A percentile compares a stretch with the other conserved stretches of the same genome.
These are phyloP conservation scores for Pelecanus crispus DNA, from an alignment of 2,113 vertebrate species.

Conservation along the genomic window DNA sequence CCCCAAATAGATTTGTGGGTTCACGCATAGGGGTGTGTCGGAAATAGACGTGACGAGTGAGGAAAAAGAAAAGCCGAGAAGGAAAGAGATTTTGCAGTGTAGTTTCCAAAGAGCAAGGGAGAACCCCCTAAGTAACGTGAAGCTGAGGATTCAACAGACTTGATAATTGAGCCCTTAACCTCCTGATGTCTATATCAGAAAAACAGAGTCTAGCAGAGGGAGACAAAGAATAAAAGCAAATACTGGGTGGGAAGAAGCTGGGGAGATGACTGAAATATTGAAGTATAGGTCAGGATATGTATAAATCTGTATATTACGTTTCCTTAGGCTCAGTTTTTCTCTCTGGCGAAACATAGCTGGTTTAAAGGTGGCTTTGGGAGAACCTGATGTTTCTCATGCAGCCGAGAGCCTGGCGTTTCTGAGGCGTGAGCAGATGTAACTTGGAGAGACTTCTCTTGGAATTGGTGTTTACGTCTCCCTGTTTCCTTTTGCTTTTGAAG, in stretches of 20 bases:
- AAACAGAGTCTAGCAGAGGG: conserved; percentile 59
- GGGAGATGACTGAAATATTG: conserved; percentile 11
- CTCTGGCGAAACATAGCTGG: conserved; percentile 30
- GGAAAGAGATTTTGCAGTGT: conserved; percentile 41
- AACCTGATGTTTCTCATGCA: conserved; percentile 3
- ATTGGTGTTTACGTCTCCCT: background rate
- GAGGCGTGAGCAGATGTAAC: background rate
- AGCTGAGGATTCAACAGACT: conserved; percentile 58
- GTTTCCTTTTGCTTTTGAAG: background rate
- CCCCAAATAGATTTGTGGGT: conserved; percentile 8
- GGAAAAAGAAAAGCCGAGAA: conserved; percentile 2
- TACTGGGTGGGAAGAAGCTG: conserved; percentile 50
- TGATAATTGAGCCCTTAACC: conserved; percentile 74
- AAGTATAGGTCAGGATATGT: background rate
- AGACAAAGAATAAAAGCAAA: conserved; percentile 58
- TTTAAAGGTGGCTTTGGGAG: conserved; percentile 57
- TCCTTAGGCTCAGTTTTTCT: conserved; percentile 48
- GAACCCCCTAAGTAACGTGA: conserved; percentile 44
- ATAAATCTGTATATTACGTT: background rate
- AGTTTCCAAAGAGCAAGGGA: conserved; percentile 54
- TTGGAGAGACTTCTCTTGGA: background rate
- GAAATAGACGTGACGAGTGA: background rate
- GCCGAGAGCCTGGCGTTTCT: background rate
- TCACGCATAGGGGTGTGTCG: background rate
- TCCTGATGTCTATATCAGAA: conserved; percentile 78